Conservation (phyloP, 2,797 vertebrate species). For the Acrossocheilus fasciatus region DNA sequence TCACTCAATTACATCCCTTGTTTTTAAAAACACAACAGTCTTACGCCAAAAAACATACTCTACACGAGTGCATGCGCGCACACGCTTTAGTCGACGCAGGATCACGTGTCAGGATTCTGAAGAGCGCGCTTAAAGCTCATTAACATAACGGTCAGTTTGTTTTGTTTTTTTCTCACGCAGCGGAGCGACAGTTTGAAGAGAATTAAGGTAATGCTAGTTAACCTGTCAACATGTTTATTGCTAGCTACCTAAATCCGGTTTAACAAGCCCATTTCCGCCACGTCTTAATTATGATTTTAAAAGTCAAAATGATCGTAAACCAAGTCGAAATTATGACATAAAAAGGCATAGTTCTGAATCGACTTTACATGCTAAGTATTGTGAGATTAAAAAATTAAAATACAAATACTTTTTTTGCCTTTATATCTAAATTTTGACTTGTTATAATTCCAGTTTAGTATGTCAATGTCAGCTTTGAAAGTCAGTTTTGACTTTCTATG, state of each 20-base stretch:
- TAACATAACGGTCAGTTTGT: background rate
- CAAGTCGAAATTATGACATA: background rate
- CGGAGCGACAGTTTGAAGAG: background rate
- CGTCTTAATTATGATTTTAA: background rate
- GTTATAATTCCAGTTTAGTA: background rate
- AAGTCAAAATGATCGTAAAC: background rate
- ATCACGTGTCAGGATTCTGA: background rate
- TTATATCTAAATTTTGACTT: background rate
- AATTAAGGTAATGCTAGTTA: background rate
- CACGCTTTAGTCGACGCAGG: background rate
- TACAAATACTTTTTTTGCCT: background rate
- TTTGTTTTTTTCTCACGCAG: background rate
- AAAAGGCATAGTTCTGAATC: background rate
- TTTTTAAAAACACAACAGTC: conserved; percentile 65
- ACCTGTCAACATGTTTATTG: background rate
- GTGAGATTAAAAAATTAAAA: background rate
- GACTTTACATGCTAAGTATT: background rate
- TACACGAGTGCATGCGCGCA: background rate
- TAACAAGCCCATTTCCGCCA: background rate
- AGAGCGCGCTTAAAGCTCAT: background rate
- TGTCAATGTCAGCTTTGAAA: too few relatives aligned
- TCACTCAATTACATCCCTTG: conserved; percentile 74
- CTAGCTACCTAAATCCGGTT: background rate
- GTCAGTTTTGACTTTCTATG: background rate
- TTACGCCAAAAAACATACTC: conserved; percentile 41